Base-by-base conservation (phyloP, 2,797 vertebrate species). In the Myotis planiceps region DNA sequence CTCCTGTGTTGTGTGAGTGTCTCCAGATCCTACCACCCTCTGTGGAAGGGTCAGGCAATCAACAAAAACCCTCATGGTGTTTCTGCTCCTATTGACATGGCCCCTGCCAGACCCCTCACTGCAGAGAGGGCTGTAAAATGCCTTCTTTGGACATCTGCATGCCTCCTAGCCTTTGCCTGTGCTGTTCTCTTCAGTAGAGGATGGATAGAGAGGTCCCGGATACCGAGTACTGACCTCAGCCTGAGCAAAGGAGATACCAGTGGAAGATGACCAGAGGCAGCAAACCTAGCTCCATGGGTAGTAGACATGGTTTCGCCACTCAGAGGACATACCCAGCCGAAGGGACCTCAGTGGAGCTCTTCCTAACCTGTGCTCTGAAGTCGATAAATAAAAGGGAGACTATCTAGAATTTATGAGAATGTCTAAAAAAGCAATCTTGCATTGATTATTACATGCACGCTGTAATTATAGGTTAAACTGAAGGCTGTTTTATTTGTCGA, bases 401-500 rank as follows among this genome's bases (percentile, higher is more conserved):
- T 32, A 60, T 79, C 75, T 95, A 72, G 63, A 92, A 55, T 86
- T 13, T 78, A 83, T 82, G 49, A 72, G 51, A 94, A 49, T 84
- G 21, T 89, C 87, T 89, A 60, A 76, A 91, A 95, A 92, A 95
- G 60, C 60, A 96, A 81, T 29, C 80, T 95, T 29, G 23, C 81
- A 85, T 78, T 92, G 83, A 94, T 92, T 93, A 96, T 75, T 68
- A 72, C 23, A 18, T 27, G 65, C 60, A 91, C 47, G 29, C 76
- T 90, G 10, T 84, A 96, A 88, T 93, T 95, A 90, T 23, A 63
- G 63, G 79, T 75, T 87, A 80, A 90, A 81, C 81, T 39, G 72
- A 88, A 90, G 72, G 37, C 76, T 88, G 53, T 92, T 84, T 51
- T 94, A 88, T 85, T 96, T 96, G 76, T 94, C 81, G 42, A 47